Conservation (phyloP, 1,140 invertebrate species). For the Pomacea maculata region DNA sequence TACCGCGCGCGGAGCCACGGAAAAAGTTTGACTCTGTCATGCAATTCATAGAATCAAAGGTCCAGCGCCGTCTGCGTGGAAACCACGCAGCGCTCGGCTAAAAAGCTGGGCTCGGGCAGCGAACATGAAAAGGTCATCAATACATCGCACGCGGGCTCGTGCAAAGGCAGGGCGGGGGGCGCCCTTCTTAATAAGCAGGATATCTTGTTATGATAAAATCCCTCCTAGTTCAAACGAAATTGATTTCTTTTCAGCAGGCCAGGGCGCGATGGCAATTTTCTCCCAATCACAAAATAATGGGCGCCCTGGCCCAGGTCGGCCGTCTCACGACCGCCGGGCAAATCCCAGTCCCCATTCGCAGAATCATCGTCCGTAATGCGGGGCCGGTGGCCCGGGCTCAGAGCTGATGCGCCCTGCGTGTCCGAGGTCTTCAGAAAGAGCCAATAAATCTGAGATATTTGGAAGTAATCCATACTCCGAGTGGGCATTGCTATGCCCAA, state of each 20-base stretch:
- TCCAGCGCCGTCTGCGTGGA: constrained; percentile 2
- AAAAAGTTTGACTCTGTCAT: constrained; percentile 4
- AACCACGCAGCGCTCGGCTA: background rate
- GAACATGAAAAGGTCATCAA: no score
- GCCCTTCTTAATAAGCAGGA: background rate
- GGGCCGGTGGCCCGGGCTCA: background rate
- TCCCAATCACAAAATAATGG: constrained; percentile 14
- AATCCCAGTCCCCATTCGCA: constrained; percentile 8
- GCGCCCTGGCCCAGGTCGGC: background rate
- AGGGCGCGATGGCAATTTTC: constrained; percentile 2
- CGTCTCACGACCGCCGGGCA: background rate
- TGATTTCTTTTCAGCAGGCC: background rate
- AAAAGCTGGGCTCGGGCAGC: background rate
- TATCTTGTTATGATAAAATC: constrained; percentile 17
- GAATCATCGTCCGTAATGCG: constrained; percentile 4
- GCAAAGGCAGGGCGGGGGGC: no score
- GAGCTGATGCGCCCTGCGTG: background rate
- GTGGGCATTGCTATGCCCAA: background rate
- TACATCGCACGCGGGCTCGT: no score
- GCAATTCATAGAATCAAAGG: constrained; percentile 8
- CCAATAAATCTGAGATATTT: constrained; percentile 24
- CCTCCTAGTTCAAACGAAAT: constrained; percentile 4
- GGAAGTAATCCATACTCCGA: constrained; percentile 9
- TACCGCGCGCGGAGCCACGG: background rate
- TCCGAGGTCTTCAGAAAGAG: background rate